Base-by-base conservation (phyloP, 2,888 invertebrate genomes). In the Malthinus seriepunctatus region DNA sequence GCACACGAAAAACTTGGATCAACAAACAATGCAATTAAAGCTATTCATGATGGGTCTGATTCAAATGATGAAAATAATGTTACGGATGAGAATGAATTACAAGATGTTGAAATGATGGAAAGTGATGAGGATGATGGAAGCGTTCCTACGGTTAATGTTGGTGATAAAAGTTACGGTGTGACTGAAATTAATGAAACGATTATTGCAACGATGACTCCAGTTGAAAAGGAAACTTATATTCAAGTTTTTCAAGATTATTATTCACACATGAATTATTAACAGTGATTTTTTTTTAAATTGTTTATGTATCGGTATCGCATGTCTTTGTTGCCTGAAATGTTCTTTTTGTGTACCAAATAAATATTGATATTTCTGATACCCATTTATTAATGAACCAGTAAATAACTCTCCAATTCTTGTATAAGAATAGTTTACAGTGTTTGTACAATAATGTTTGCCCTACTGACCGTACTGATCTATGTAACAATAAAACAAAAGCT, bases 201-300 rank as follows among this genome's bases (percentile, higher is more conserved):
- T 71, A 93, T 96, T 68, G 88, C 89, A 0, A 88, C 88, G 77
- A 97, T 97, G 97, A 90, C 92, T 8, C 90, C 92, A 12, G 82
- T 89, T 4, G 97, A 97, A 76, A 96, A 95, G 79, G 95, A 95
- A 74, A 89, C 90, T 35, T 97, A 97, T 78, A 95, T 97, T 69
- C 91, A 93, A 79, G 86, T 93, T 39, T 95, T 95, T 76, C 95
- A 96, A 76, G 95, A 97, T 77, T 90, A 92, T 79, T 95, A 93
- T 80, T 90, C 93, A 67, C 90, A 93, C 77, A 90, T 93, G 83
- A 91, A 89, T 73, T 91, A 90, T 80, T 94, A 79, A 78, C 1
- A 14, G 10, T n/a, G 2, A 11, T 3, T n/a, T n/a, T n/a, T n/a
- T n/a, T n/a, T 11, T 37, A 1, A 14, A 8, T 8, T n/a, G n/a